These are phyloP conservation scores for Philopotamus ludificatus DNA, from an alignment of 1,140 invertebrate genomes.

Conservation along the genomic window DNA sequence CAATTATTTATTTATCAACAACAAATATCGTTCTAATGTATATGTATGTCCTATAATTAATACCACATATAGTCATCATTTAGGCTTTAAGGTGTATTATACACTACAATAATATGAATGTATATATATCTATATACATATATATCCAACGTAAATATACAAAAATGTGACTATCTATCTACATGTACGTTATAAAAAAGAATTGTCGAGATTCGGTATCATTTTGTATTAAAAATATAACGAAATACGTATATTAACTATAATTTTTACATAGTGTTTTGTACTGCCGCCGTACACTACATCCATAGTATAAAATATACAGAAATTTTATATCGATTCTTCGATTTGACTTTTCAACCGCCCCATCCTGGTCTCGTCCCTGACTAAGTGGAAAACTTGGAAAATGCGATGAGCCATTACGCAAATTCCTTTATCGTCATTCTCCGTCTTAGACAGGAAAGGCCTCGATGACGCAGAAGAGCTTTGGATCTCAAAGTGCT, in stretches of 20 bases:
- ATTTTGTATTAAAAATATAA: conserved; percentile 35
- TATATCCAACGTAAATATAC: conserved; percentile 31
- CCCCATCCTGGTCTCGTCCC: not conserved
- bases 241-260: conserved; percentile 31
- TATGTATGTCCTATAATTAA: conserved; percentile 41
- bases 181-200: conserved; percentile 12
- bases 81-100: conserved; percentile 42
- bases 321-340: conserved; percentile 21
- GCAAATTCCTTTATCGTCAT: conserved; percentile 30
- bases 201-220: conserved; percentile 15
- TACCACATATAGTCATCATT: conserved; percentile 41
- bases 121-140: conserved; percentile 20
- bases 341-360: not conserved
- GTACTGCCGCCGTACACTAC: conserved; percentile 38
- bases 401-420: conserved; percentile 39
- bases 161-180: conserved; percentile 33
- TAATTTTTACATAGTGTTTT: conserved; percentile 21
- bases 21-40: conserved; percentile 38
- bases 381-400: conserved; percentile 23
- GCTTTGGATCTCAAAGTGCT: not conserved
- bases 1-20: conserved; percentile 42
- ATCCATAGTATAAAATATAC: conserved; percentile 29
- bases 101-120: conserved; percentile 41
- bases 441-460: not conserved
- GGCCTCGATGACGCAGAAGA: not conserved